phyloP scores from a whole-genome alignment of 2,113 vertebrate species.

The Peucedramus taeniatus region DNA sequence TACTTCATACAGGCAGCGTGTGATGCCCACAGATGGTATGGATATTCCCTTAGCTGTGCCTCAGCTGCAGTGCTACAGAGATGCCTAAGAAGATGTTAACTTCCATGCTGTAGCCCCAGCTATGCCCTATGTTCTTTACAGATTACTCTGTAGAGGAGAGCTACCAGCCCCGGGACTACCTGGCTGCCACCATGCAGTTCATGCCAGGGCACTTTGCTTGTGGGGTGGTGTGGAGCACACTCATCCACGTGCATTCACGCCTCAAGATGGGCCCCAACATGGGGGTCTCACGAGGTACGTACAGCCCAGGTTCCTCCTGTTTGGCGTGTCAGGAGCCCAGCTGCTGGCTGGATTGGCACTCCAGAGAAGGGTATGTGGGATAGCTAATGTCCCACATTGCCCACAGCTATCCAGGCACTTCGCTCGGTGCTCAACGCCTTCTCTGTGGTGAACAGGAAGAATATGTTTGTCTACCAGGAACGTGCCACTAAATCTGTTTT shows the following conservation, averaged over 20 bases:
- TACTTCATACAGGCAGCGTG: slow-evolving; percentile 76
- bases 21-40: slow-evolving; percentile 84
- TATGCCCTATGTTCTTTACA: slow-evolving; percentile 5
- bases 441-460: slow-evolving; percentile 96
- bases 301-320: background rate
- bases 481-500: slow-evolving; percentile 94
- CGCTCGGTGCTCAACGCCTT: slow-evolving; percentile 94
- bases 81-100: background rate
- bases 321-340: background rate
- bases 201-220: slow-evolving; percentile 96
- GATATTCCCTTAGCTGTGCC: background rate
- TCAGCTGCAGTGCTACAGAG: background rate
- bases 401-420: slow-evolving; percentile 91
- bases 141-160: slow-evolving; percentile 92
- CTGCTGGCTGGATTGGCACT: background rate
- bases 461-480: slow-evolving; percentile 99
- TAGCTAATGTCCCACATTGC: background rate
- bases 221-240: slow-evolving; percentile 92
- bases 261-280: slow-evolving; percentile 98
- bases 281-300: slow-evolving; percentile 90
- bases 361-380: background rate
- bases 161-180: slow-evolving; percentile 90
- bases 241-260: slow-evolving; percentile 94
- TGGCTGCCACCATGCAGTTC: slow-evolving; percentile 98
- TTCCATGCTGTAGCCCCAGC: background rate